Evolutionary conservation across 1,140 invertebrate species (phyloP).

Genomic region (Ceratoteleas bidentatus): DNA sequence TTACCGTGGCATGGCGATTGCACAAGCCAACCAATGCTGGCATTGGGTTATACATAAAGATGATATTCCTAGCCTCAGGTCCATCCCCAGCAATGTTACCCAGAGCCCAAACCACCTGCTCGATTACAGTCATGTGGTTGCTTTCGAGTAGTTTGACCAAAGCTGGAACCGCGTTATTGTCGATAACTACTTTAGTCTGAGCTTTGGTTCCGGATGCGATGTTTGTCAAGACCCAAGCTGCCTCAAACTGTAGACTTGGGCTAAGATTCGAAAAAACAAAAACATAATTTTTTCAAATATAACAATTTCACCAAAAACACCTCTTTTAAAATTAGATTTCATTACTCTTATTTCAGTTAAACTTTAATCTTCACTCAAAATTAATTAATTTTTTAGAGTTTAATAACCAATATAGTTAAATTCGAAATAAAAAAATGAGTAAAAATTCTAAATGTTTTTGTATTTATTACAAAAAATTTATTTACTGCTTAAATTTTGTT

Average conservation of each 20-base stretch:
- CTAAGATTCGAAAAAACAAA: too few species aligned
- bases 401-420: too few species aligned
- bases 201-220: slow-evolving; percentile 97
- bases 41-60: slow-evolving; percentile 85
- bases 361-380: too few species aligned
- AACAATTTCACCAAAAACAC: too few species aligned
- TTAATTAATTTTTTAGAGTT: too few species aligned
- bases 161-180: slow-evolving; percentile 92
- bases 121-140: slow-evolving; percentile 89
- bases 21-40: slow-evolving; percentile 86
- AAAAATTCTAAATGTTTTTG: too few species aligned
- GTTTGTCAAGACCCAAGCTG: slow-evolving; percentile 99
- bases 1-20: slow-evolving; percentile 82
- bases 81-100: slow-evolving; percentile 98
- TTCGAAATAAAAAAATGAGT: too few species aligned
- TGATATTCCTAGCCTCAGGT: slow-evolving; percentile 87
- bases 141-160: slow-evolving; percentile 90
- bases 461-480: too few species aligned
- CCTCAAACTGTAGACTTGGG: slow-evolving; percentile 95
- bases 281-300: too few species aligned
- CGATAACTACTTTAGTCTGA: slow-evolving; percentile 93
- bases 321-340: too few species aligned
- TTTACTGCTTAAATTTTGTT: too few species aligned
- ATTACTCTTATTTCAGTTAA: too few species aligned
- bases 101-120: slow-evolving; percentile 98